A percentile compares a stretch with the other conserved stretches of the same genome.
Conservation (phyloP, 2,113 vertebrate genomes). For the Copsychus sechellarum region DNA sequence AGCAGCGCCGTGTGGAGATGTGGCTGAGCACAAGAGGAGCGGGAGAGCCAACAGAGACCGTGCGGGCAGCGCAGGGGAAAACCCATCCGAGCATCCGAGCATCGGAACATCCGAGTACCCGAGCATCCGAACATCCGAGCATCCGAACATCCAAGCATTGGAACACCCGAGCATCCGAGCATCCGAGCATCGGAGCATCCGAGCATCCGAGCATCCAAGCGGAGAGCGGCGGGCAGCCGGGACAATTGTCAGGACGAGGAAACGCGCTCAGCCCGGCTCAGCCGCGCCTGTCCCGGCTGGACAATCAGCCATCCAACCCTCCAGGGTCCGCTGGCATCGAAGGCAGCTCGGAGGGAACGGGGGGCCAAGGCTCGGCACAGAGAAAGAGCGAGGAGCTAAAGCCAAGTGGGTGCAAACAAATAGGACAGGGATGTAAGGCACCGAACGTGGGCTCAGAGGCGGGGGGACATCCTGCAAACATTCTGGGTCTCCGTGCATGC, state of each 20-base stretch:
- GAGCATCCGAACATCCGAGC: too few relatives aligned
- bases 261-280: not conserved
- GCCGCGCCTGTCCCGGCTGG: not conserved
- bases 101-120: too few relatives aligned
- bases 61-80: not conserved
- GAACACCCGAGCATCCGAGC: too few relatives aligned
- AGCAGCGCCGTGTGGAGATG: not conserved
- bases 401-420: not conserved
- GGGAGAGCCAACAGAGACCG: not conserved
- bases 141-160: too few relatives aligned
- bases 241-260: not conserved
- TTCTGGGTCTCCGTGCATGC: accelerated
- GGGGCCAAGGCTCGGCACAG: not conserved
- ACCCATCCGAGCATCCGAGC: not conserved
- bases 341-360: not conserved
- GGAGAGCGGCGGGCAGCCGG: not conserved
- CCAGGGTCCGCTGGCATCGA: not conserved
- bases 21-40: not conserved
- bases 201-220: not conserved
- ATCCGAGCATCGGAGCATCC: too few relatives aligned
- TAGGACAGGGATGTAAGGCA: not conserved
- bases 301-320: not conserved
- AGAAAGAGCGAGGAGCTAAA: not conserved
- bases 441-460: not conserved
- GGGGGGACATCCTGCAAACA: not conserved